Conservation (phyloP, 2,113 vertebrate genomes). For the Drymodes brunneopygia region DNA sequence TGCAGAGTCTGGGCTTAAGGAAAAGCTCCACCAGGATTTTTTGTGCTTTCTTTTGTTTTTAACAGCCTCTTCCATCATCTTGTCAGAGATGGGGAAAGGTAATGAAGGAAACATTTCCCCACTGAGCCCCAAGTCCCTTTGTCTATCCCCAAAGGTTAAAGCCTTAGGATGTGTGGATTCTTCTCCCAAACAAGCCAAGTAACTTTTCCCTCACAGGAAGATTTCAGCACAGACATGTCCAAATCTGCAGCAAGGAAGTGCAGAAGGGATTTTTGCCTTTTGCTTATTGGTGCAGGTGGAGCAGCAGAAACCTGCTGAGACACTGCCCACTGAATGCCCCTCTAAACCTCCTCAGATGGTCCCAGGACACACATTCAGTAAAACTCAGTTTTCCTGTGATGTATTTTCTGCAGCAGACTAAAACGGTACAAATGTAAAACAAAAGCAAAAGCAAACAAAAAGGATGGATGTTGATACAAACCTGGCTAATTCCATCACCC, state of each 20-base stretch:
- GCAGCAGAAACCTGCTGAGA: neutral
- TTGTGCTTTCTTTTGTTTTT: neutral
- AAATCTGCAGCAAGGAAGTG: neutral
- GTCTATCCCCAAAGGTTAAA: neutral
- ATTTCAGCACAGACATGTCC: neutral
- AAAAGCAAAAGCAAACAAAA: conserved; percentile 29
- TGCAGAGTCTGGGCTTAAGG: neutral
- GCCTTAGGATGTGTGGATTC: neutral
- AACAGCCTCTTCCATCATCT: neutral
- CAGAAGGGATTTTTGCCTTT: neutral
- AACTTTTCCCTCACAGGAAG: neutral
- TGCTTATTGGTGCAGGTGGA: neutral
- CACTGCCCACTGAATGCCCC: neutral
- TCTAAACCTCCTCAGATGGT: conserved; percentile 33
- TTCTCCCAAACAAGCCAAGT: neutral
- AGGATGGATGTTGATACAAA: conserved; percentile 73
- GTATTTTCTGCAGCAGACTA: neutral
- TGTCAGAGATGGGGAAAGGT: neutral
- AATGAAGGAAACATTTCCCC: neutral
- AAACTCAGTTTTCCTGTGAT: neutral
- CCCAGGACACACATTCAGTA: neutral
- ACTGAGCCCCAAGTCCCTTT: neutral
- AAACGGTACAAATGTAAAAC: conserved; percentile 23
- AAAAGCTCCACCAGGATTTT: neutral
- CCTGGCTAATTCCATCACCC: conserved; percentile 80